Conservation (phyloP, 2,113 vertebrate genomes). For the Brienomyrus longianalis region DNA sequence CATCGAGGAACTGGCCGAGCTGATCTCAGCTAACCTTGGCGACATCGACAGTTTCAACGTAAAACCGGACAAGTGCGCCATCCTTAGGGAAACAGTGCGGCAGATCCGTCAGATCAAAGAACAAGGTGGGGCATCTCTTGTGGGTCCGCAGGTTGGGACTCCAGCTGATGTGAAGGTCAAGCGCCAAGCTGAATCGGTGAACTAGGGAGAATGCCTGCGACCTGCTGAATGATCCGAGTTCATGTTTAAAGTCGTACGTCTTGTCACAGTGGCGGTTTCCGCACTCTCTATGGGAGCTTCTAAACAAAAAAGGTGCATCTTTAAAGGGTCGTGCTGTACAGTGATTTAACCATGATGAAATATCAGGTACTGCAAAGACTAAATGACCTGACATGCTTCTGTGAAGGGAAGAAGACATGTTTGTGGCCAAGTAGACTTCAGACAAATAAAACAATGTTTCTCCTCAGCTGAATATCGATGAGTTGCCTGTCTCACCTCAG, state of each 20-base stretch:
- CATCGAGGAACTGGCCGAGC: slow-evolving; percentile 93
- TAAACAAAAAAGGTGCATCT: not conserved
- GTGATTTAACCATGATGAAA: not conserved
- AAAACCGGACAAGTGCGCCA: slow-evolving; percentile 98
- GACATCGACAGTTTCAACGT: slow-evolving; percentile 99
- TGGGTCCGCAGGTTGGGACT: not conserved
- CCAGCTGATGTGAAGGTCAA: not conserved
- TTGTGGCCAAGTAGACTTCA: too few species aligned
- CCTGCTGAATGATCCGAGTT: not conserved
- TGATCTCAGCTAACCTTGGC: slow-evolving; percentile 96
- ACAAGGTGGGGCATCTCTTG: slow-evolving; percentile 71
- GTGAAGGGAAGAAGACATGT: not conserved
- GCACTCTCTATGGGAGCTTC: not conserved
- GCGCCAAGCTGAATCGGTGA: not conserved
- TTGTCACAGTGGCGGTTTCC: not conserved
- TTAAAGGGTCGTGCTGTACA: not conserved
- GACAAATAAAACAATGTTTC: too few species aligned
- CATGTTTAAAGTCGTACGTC: not conserved
- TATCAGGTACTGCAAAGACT: not conserved
- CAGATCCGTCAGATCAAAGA: slow-evolving; percentile 99
- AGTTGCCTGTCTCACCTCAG: not conserved
- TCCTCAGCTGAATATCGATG: not conserved
- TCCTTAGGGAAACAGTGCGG: slow-evolving; percentile 96
- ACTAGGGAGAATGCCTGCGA: not conserved
- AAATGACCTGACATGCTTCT: not conserved